phyloP scores from a whole-genome alignment of 2,888 invertebrate genomes.

The Latrodectus elegans region DNA sequence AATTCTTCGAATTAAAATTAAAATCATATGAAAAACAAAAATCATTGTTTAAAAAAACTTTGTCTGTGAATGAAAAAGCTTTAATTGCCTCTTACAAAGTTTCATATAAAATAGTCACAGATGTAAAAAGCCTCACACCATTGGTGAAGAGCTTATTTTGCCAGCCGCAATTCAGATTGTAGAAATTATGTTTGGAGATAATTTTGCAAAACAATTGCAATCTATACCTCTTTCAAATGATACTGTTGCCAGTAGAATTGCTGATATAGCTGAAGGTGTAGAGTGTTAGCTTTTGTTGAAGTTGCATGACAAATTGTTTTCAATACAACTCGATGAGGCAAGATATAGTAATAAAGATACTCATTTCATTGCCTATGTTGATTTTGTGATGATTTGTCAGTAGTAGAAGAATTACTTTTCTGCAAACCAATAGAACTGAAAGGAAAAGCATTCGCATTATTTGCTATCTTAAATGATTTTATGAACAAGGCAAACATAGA shows the following conservation, averaged over 20 bases:
- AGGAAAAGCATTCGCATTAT: no score
- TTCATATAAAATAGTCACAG: no score
- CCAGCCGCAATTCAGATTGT: conserved; percentile 57
- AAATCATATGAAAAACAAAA: no score
- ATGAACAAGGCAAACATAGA: no score
- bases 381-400: no score
- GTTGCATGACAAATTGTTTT: conserved; percentile 46
- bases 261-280: conserved; percentile 58
- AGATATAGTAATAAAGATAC: conserved; percentile 38
- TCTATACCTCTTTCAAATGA: conserved; percentile 48
- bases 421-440: no score
- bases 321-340: conserved; percentile 22
- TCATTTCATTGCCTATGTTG: conserved; percentile 37
- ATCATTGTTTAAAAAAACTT: no score
- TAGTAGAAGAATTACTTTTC: no score
- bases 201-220: conserved; percentile 5
- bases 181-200: conserved; percentile 47
- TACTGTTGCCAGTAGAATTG: conserved; percentile 49
- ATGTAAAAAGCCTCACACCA: conserved; percentile 54
- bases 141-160: conserved; percentile 60
- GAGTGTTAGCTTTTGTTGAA: conserved; percentile 51
- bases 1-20: no score
- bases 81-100: no score
- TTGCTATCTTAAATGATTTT: no score
- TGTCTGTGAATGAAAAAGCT: no score